A percentile compares a stretch with the other conserved stretches of the same genome.
phyloP scores from a whole-genome alignment of 2,113 vertebrate species.

The Scartelaos histophorus region DNA sequence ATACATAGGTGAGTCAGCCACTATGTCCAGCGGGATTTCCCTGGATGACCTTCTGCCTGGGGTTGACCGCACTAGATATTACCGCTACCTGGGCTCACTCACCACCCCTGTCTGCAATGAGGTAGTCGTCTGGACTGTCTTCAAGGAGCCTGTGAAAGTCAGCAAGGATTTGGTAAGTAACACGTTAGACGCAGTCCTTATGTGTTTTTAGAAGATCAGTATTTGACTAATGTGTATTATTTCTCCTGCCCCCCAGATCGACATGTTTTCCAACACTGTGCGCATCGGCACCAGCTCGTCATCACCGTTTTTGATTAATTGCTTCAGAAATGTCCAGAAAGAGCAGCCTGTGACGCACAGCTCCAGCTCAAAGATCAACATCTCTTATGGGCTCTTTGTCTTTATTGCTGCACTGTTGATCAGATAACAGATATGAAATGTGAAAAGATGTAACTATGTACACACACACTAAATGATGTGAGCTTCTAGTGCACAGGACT shows the following conservation, averaged over 20 bases:
- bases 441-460: not conserved
- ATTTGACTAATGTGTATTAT: not conserved
- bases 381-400: not conserved
- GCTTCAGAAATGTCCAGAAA: slow-evolving; percentile 52
- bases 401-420: not conserved
- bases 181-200: not conserved
- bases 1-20: not conserved
- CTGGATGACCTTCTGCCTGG: slow-evolving; percentile 51
- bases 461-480: not conserved
- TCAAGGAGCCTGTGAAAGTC: slow-evolving; percentile 68
- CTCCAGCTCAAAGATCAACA: not conserved
- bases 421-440: not conserved
- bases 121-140: slow-evolving; percentile 78
- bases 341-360: slow-evolving; percentile 38
- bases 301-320: slow-evolving; percentile 21
- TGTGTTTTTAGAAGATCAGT: not conserved
- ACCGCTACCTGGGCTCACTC: slow-evolving; percentile 75
- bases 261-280: slow-evolving; percentile 53
- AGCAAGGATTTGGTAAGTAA: slow-evolving; percentile 68
- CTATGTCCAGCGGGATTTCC: slow-evolving; percentile 4
- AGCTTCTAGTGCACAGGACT: not conserved
- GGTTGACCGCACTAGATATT: slow-evolving; percentile 62
- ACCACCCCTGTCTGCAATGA: slow-evolving; percentile 71
- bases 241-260: slow-evolving; percentile 47
- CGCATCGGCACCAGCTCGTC: not conserved